Evolutionary conservation across 2,113 vertebrate species (phyloP), one percentile per base, ranked within the genome.

Genomic region (Myotis yumanensis): DNA sequence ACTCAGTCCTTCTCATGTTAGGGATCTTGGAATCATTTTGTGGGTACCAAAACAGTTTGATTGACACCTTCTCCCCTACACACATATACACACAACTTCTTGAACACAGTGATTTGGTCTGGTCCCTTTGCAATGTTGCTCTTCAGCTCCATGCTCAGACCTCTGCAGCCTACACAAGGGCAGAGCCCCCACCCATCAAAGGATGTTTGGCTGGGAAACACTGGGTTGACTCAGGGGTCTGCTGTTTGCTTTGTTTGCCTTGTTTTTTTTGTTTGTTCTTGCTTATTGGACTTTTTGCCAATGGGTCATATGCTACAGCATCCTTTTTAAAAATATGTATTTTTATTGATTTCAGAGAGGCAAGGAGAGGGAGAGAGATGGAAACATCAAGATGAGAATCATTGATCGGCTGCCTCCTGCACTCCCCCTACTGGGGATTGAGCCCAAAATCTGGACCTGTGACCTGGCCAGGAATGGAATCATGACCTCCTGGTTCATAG

Each of bases 191-290:
- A 22, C 5, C 48, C 5, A 37, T 72, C 25, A 43, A 40, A 94
- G 37, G 64, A 51, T 64, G 37, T 79, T 46, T 7, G 8, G 7
- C 40, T 71, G 30, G 68, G 3, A 30, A n/a, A 46, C 52, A 35
- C 28, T 40, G 76, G 57, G 11, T 48, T 87, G 77, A 73, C 89
- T 84, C 64, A 40, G 12, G 2, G 11, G 11, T 23, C 62, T 86
- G 16, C 73, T 81, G 11, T 71, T 79, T 92, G 30, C 32, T 87
- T 92, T 94, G 37, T 83, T 84, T 52, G 37, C 52, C 46, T 86
- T 92, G 46, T 62, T 94, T 57, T 73, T 43, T 30, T 68, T 89
- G 35, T 83, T 93, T 85, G 48, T 69, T 96, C 96, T 96, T 87
- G 80, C 30, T 85, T 75, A 37, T 51, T 90, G 62, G 52, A 10